Base-by-base conservation (phyloP, 2,113 vertebrate species). In the Hypomesus transpacificus region DNA sequence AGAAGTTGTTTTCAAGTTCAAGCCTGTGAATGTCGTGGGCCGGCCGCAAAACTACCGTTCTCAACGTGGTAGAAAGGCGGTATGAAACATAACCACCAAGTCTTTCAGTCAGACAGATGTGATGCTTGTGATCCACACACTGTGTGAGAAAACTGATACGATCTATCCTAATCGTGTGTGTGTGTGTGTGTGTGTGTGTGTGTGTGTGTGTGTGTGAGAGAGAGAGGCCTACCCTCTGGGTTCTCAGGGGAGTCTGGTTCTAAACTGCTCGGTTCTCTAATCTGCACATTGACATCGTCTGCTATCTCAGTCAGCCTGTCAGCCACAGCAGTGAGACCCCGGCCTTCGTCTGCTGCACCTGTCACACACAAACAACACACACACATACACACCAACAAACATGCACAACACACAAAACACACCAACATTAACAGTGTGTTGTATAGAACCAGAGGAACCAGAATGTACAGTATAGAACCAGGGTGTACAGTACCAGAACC, bases 231-330 rank as follows among this genome's bases (percentile, higher is more conserved):
- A 78, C 78, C 68, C 18, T 62, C 8, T 21, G 26, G 59, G 50
- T 21, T 9, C 6, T 72, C 70, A 1, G 17, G 3, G 8, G 51
- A 28, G 14, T 39, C 61, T 14, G 24, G 13, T 14, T 76, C 80
- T 22, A 46, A 0, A 24, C 20, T 24, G 1, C 56, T 1, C 14
- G 17, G 20, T 13, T 68, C 54, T 21, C 20, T 4, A 31, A 67
- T 21, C 11, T 26, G n/a, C 8, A 14, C 62, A n/a, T 16, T 31
- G 66, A 14, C 62, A n/a, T 16, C 46, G 66, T 82, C 73, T 57
- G 68, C 76, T 60, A 85, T 80, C 28, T 57, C 22, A 53, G 71
- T 53, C 53, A 82, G 72, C 17, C 61, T 54, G 39, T 76, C 69
- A n/a, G 74, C 69, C 56, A 82, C 78, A 46, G 22, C 14, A 4